These are phyloP conservation scores for Oryzias dopingdopingensis DNA, from an alignment of 2,797 vertebrate species.

Conservation along the genomic window DNA sequence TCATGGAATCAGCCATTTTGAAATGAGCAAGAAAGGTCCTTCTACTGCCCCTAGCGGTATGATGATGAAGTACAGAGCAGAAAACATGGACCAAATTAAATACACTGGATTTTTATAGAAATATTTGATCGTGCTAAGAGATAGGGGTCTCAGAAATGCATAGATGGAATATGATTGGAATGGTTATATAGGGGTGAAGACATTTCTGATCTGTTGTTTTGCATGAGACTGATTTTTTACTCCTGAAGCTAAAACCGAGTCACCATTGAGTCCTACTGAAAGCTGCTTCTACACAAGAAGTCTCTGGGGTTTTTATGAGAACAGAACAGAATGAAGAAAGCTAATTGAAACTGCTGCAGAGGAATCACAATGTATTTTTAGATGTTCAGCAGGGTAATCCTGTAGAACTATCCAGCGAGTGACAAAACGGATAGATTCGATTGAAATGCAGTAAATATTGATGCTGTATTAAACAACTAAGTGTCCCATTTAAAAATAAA, in stretches of 20 bases:
- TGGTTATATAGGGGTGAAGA: not conserved
- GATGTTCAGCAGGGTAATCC: not conserved
- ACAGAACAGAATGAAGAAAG: not conserved
- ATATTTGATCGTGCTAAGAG: too few relatives aligned
- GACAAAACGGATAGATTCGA: not conserved
- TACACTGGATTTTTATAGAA: too few relatives aligned
- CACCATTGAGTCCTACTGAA: not conserved
- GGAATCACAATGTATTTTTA: not conserved
- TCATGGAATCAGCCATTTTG: too few relatives aligned
- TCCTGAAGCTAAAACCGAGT: not conserved
- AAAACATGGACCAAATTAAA: too few relatives aligned
- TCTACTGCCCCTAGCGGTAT: too few relatives aligned
- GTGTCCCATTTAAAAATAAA: not conserved
- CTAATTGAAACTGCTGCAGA: not conserved
- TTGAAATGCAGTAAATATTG: slow-evolving; percentile 4
- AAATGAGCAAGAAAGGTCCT: too few relatives aligned
- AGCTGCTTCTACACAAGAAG: not conserved
- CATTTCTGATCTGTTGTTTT: not conserved
- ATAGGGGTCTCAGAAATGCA: too few relatives aligned
- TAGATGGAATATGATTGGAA: too few relatives aligned
- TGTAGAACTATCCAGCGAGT: not conserved
- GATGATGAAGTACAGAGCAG: too few relatives aligned
- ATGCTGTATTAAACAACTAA: not conserved
- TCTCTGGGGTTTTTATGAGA: not conserved
- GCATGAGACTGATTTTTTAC: not conserved